Base-by-base conservation (phyloP, 2,797 vertebrate genomes). In the Cirrhinus molitorella region DNA sequence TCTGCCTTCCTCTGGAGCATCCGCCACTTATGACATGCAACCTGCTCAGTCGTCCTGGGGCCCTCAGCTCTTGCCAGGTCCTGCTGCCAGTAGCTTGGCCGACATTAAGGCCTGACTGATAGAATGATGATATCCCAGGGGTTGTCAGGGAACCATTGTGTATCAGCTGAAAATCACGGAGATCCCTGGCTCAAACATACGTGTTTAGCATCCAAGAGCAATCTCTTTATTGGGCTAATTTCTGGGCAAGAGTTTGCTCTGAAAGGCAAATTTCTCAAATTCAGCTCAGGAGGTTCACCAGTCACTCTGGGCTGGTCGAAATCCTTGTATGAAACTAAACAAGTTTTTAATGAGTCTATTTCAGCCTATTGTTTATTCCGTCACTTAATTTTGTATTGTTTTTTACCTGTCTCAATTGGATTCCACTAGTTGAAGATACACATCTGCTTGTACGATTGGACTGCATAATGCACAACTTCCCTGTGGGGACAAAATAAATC, bases 121-220 rank as follows among this genome's bases (percentile, higher is more conserved):
- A 82, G 73, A 84, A 85, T 85, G 43, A 84, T 83, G 68, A 84
- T 84, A 80, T 88, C 75, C 84, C 85, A 71, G 37, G 47, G 81
- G 84, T 71, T 84, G 74, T 84, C 84, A 84, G 79, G 49, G 55
- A 57, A 77, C 81, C 79, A 75, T 31, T 83, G 71, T 75, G 61
- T 31, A 81, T 87, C 83, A 84, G 51, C 23, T 61, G 57, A 57
- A 79, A 55, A 74, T 71, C 66, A 81, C 12, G 17, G 61, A 49
- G 28, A 66, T 77, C 37, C 78, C 34, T 84, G 74, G 70, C 37
- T 53, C 28, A 28, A 73, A 55, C 53, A 51, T 79, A 65, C 17
- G n/a, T 37, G 13, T 53, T 37, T 66, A 45, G 53, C 16, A 61
- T 59, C 72, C 78, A 77, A 78, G 34, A 78, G 47, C 67, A 53